These are phyloP conservation scores for Agriotes lineatus DNA, from an alignment of 2,888 invertebrate species.

Conservation along the genomic window DNA sequence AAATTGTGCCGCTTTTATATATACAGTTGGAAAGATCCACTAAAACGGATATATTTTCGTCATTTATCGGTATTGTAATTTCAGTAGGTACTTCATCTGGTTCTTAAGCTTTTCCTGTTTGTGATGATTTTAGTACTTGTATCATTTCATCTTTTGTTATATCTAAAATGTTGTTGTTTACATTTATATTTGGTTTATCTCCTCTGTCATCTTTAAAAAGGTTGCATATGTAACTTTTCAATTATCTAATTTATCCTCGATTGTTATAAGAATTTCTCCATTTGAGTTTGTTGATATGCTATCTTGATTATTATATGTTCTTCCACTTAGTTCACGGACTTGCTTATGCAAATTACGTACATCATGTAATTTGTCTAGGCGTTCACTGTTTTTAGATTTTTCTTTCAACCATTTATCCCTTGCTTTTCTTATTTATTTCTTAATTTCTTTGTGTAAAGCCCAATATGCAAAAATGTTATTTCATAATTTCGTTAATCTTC, in stretches of 20 bases:
- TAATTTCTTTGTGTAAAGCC: conserved; percentile 6
- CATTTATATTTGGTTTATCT: neutral
- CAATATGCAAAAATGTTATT: neutral
- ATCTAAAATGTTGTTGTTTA: neutral
- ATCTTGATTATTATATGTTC: neutral
- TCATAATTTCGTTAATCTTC: neutral
- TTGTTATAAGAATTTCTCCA: conserved; percentile 3
- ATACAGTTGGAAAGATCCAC: conserved; percentile 3
- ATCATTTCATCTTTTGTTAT: conserved; percentile 1
- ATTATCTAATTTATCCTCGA: neutral
- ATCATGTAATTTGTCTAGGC: neutral
- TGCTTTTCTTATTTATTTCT: neutral
- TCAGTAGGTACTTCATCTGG: conserved; percentile 8
- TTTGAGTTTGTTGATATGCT: conserved; percentile 1
- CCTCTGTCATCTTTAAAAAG: conserved; percentile 4
- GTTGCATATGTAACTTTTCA: neutral
- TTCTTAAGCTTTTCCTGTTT: neutral
- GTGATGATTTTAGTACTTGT: neutral
- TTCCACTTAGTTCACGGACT: neutral
- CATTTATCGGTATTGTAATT: neutral
- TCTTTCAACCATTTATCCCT: conserved; percentile 5
- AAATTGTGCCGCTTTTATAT: neutral
- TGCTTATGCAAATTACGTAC: conserved; percentile 3
- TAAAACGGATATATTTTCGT: neutral
- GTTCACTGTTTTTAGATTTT: neutral